Conservation (phyloP, 2,888 invertebrate genomes). For the Graphium colonna region DNA sequence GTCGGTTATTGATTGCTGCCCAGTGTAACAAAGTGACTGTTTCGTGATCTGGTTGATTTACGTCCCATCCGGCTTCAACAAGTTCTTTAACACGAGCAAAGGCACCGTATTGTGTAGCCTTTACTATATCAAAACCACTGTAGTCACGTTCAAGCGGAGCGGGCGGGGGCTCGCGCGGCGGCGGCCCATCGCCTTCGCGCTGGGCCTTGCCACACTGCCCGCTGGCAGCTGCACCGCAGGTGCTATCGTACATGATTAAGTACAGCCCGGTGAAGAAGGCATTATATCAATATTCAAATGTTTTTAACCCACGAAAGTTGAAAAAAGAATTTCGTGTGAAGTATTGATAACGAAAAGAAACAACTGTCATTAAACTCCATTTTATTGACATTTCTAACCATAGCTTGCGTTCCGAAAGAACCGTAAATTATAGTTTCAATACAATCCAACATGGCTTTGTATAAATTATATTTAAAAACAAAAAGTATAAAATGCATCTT, state of each 20-base stretch:
- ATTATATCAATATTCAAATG: not conserved
- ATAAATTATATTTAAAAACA: too few relatives aligned
- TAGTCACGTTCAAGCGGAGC: slow-evolving; percentile 83
- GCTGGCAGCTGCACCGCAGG: slow-evolving; percentile 85
- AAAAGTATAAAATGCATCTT: too few relatives aligned
- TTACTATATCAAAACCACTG: slow-evolving; percentile 94
- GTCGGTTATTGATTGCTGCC: slow-evolving; percentile 98
- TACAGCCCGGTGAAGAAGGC: slow-evolving; percentile 5
- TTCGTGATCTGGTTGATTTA: slow-evolving; percentile 96
- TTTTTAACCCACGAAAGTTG: not conserved
- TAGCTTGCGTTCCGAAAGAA: slow-evolving; percentile 13
- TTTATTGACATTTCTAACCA: slow-evolving; percentile 29
- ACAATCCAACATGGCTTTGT: too few relatives aligned
- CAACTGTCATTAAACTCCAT: slow-evolving; percentile 27
- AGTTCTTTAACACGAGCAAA: slow-evolving; percentile 90
- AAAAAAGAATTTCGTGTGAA: not conserved
- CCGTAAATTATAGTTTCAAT: too few relatives aligned
- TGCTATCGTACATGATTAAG: slow-evolving; percentile 83
- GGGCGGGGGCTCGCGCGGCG: slow-evolving; percentile 81
- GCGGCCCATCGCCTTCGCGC: slow-evolving; percentile 81
- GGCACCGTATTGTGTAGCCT: slow-evolving; percentile 98
- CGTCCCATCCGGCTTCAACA: slow-evolving; percentile 95
- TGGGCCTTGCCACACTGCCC: slow-evolving; percentile 83
- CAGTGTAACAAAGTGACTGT: slow-evolving; percentile 98
- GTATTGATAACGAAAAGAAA: slow-evolving; percentile 28